A percentile compares a stretch with the other conserved stretches of the same genome.
Evolutionary conservation across 2,888 invertebrate species (phyloP).

Genomic region (Luperina nickerlii): DNA sequence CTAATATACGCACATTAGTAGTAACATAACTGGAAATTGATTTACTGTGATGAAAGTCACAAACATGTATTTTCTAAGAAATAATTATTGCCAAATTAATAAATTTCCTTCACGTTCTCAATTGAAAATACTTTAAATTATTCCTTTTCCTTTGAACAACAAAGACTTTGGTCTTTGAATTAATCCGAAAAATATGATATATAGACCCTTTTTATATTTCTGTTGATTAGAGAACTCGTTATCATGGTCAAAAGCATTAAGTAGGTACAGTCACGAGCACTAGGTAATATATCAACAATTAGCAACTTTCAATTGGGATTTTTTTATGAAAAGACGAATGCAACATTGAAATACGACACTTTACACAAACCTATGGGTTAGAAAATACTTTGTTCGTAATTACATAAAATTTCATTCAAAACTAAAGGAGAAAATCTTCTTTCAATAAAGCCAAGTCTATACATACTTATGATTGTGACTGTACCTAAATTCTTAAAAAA

Average conservation of each 20-base stretch:
- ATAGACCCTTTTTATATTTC: background rate
- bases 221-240: background rate
- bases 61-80: background rate
- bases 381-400: too few relatives aligned
- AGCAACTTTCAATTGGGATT: too few relatives aligned
- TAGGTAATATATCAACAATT: too few relatives aligned
- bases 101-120: background rate
- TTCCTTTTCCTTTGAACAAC: constrained; percentile 8
- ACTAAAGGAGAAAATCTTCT: too few relatives aligned
- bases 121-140: constrained; percentile 8
- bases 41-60: too few relatives aligned
- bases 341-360: too few relatives aligned
- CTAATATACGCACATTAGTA: too few relatives aligned
- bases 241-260: background rate
- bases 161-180: constrained; percentile 5
- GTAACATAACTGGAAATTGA: background rate
- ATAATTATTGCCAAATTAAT: background rate
- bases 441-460: too few relatives aligned
- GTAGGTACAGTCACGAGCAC: background rate
- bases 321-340: too few relatives aligned
- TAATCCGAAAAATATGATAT: background rate
- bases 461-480: too few relatives aligned
- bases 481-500: background rate
- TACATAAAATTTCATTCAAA: too few relatives aligned
- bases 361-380: too few relatives aligned